A percentile compares a stretch with the other conserved stretches of the same genome.
phyloP scores from a whole-genome alignment of 2,113 vertebrate species.

The Entomyzon cyanotis region DNA sequence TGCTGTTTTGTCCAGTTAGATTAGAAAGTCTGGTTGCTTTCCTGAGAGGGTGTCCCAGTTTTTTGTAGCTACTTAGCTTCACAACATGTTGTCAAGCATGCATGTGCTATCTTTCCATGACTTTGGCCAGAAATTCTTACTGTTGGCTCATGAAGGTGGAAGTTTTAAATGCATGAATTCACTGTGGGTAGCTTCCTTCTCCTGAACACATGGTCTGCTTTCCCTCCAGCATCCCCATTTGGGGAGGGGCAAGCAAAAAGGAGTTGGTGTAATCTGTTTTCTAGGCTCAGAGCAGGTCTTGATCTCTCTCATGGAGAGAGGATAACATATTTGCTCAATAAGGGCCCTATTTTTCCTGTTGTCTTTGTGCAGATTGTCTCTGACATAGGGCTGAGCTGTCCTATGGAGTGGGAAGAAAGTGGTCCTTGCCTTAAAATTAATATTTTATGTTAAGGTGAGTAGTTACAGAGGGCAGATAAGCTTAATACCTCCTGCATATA shows the following conservation, averaged over 20 bases:
- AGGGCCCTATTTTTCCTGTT: not conserved
- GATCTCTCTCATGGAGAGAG: not conserved
- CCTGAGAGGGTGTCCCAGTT: not conserved
- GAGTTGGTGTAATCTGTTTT: fast-evolving
- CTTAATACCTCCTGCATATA: not conserved
- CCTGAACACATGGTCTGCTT: not conserved
- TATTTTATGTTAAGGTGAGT: not conserved
- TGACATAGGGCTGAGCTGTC: not conserved
- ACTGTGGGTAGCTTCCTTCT: not conserved
- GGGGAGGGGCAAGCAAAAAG: not conserved
- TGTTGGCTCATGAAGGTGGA: not conserved
- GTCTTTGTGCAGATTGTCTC: not conserved
- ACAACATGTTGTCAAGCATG: fast-evolving
- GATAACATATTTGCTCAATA: not conserved
- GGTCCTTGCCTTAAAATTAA: not conserved
- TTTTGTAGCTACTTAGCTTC: not conserved
- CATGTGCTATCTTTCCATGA: not conserved
- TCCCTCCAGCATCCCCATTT: not conserved
- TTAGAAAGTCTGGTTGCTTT: not conserved
- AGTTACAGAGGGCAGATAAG: not conserved
- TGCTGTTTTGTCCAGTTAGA: not conserved
- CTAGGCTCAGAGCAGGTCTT: not conserved
- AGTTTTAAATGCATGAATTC: not conserved
- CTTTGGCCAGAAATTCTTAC: not conserved
- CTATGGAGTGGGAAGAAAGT: not conserved